phyloP scores from a whole-genome alignment of 2,113 vertebrate genomes.

The Collichthys lucidus region DNA sequence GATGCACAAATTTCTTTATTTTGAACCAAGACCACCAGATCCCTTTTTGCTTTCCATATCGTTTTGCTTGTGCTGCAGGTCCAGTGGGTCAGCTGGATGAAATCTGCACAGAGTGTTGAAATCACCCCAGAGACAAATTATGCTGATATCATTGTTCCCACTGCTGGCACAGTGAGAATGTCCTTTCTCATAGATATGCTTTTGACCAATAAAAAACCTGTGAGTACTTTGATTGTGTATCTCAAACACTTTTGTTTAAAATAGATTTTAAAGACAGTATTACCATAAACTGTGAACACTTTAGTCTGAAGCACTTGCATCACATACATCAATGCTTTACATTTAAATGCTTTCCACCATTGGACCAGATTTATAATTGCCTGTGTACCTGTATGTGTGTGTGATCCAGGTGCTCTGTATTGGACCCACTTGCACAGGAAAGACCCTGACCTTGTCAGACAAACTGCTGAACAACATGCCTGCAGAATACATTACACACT shows the following conservation, averaged over 20 bases:
- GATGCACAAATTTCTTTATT: not conserved
- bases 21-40: not conserved
- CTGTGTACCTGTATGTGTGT: not conserved
- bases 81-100: constrained; percentile 91
- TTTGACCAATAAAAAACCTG: constrained; percentile 89
- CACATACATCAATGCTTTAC: not conserved
- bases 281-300: not conserved
- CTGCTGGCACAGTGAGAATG: constrained; percentile 88
- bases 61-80: constrained; percentile 77
- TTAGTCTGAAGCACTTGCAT: not conserved
- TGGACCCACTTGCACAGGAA: constrained; percentile 93
- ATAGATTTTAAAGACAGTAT: not conserved
- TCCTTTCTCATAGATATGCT: constrained; percentile 91
- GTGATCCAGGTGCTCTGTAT: constrained; percentile 88
- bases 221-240: constrained; percentile 73
- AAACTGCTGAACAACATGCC: constrained; percentile 92
- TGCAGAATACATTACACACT: constrained; percentile 87
- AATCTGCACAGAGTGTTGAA: constrained; percentile 79
- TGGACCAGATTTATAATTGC: not conserved
- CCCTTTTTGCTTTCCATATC: not conserved
- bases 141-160: constrained; percentile 92
- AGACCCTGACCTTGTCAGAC: constrained; percentile 90
- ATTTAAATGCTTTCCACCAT: not conserved
- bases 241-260: not conserved
- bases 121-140: constrained; percentile 89